A percentile compares a stretch with the other conserved stretches of the same genome.
These are phyloP conservation scores for Drosophila kikkawai DNA, from an alignment of 1,140 invertebrate genomes.

Conservation along the genomic window DNA sequence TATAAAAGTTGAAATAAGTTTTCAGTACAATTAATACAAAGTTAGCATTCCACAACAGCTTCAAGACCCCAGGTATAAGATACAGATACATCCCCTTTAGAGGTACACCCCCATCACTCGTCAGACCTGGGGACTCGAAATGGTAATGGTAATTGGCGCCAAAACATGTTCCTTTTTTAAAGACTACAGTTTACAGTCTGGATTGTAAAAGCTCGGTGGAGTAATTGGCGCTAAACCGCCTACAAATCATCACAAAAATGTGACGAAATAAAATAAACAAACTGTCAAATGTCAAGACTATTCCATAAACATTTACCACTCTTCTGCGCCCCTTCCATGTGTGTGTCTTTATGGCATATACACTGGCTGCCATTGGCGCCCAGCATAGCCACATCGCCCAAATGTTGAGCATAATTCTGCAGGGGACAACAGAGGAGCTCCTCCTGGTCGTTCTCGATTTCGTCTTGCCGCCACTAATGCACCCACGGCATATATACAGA, in stretches of 20 bases:
- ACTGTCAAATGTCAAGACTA: conserved; percentile 80
- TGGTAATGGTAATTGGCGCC: conserved; percentile 49
- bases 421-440: conserved; percentile 41
- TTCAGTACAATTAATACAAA: neutral
- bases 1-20: neutral
- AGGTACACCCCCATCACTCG: neutral
- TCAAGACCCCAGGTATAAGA: neutral
- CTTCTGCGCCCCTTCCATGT: conserved; percentile 24
- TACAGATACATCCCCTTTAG: neutral
- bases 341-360: conserved; percentile 6
- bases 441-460: conserved; percentile 14
- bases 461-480: conserved; percentile 49
- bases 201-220: conserved; percentile 69
- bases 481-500: conserved; percentile 36
- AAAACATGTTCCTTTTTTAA: conserved; percentile 65
- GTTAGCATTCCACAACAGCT: neutral
- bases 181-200: conserved; percentile 63
- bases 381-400: conserved; percentile 3
- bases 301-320: conserved; percentile 72
- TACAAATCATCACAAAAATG: conserved; percentile 81
- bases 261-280: conserved; percentile 83
- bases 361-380: conserved; percentile 12
- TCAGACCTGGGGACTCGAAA: neutral
- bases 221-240: conserved; percentile 82
- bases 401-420: conserved; percentile 40